Base-by-base conservation (phyloP, 2,888 invertebrate genomes). In the Machimus rusticus region DNA sequence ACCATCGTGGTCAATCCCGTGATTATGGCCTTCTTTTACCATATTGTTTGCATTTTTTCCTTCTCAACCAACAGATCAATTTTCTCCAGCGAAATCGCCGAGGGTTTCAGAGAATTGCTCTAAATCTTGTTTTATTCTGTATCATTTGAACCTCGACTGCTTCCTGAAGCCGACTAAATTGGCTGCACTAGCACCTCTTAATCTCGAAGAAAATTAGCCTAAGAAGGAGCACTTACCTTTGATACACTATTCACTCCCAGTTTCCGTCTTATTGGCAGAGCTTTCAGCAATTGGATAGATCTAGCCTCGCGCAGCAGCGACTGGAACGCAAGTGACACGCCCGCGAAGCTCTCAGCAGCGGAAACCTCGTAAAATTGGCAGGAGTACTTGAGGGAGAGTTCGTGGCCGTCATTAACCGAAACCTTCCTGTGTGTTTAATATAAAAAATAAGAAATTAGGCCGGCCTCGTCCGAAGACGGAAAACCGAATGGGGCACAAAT, bases 301-400 rank as follows among this genome's bases (percentile, higher is more conserved):
- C 96, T 93, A n/a, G 96, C 96, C 92, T 96, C 96, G 77, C 96
- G 93, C 78, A 96, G 93, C 87, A 96, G 93, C 23, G 96, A 96
- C 91, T 96, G 96, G 93, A 97, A 97, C 81, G 96, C 96, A 87
- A 96, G 93, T 55, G 96, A 96, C 0, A 97, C 96, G 88, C 97
- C 96, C 0, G 96, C 96, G 90, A 95, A 95, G 90, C 96, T 96
- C 92, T 97, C 97, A 46, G 97, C 97, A 14, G 96, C 97, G 87
- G 96, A 96, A 87, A 97, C 96, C 93, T 97, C 97, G 93, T 96
- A 96, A 93, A 97, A 97, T 92, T 96, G 96, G 90, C 96, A 96
- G 74, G 96, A 96, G 91, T 95, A 96, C 89, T 95, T 95, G 90
- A 96, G 92, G 16, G 96, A 96, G 89, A 96, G 91, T 92, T 96